These are phyloP conservation scores for Leptopilina drosophilae DNA, from an alignment of 2,888 invertebrate species.

Conservation along the genomic window DNA sequence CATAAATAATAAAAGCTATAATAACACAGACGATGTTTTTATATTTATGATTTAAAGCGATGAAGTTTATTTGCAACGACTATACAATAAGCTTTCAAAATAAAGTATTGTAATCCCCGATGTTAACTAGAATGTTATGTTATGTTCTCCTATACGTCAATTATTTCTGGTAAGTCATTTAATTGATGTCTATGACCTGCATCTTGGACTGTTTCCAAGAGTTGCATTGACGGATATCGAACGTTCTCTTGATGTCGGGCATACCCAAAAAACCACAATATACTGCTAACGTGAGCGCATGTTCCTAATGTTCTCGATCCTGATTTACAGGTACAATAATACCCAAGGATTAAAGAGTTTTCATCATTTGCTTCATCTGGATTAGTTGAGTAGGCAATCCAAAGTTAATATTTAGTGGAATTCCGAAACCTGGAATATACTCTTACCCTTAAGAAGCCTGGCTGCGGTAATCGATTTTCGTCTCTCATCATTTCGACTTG, in stretches of 20 bases:
- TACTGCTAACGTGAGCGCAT: too few relatives aligned
- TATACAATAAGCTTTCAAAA: too few relatives aligned
- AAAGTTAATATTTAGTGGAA: neutral
- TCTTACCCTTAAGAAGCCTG: conserved; percentile 43
- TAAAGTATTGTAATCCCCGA: too few relatives aligned
- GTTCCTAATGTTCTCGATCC: neutral
- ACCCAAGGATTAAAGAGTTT: neutral
- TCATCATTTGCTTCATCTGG: neutral
- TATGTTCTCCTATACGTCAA: neutral
- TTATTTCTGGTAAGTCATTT: neutral
- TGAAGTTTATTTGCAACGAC: too few relatives aligned
- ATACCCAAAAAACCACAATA: neutral
- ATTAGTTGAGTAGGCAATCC: neutral
- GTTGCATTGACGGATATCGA: conserved; percentile 12
- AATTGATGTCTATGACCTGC: neutral
- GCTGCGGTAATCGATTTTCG: conserved; percentile 45
- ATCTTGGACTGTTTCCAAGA: conserved; percentile 7
- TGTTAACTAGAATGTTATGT: too few relatives aligned
- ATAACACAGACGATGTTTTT: too few relatives aligned
- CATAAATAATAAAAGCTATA: too few relatives aligned
- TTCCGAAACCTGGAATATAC: conserved; percentile 35
- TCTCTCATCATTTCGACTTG: conserved; percentile 38
- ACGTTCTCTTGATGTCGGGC: conserved; percentile 34
- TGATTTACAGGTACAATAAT: neutral
- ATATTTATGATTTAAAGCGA: too few relatives aligned